Evolutionary conservation across 2,797 vertebrate species (phyloP).

Genomic region (Champsocephalus esox): DNA sequence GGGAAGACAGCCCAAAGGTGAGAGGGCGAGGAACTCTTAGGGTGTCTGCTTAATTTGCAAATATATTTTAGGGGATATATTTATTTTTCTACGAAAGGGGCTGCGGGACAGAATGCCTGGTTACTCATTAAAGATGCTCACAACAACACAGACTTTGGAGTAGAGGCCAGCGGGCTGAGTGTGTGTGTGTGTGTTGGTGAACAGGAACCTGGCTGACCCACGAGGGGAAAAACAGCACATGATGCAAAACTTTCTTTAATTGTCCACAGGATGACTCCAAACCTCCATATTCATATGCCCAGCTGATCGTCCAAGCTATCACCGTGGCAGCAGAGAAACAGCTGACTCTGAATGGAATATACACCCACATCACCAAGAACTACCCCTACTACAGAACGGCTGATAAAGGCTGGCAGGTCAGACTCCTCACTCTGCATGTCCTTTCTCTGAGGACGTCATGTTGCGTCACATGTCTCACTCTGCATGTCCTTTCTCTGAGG

Average conservation of each 20-base stretch:
- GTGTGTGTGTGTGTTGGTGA: not conserved
- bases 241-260: not conserved
- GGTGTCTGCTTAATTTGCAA: not conserved
- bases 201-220: not conserved
- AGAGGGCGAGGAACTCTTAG: not conserved
- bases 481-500: no score
- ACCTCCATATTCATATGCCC: constrained; percentile 97
- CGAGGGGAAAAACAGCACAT: not conserved
- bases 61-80: not conserved
- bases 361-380: constrained; percentile 98
- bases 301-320: constrained; percentile 98
- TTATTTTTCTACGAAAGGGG: not conserved
- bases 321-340: constrained; percentile 97
- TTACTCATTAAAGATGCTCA: constrained; percentile 60
- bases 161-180: constrained; percentile 12
- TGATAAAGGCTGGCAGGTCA: constrained; percentile 99
- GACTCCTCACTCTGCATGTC: constrained; percentile 21
- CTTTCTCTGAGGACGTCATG: no score
- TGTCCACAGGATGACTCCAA: constrained; percentile 93
- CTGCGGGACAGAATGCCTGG: constrained; percentile 10
- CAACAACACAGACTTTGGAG: constrained; percentile 57
- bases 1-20: constrained; percentile 98
- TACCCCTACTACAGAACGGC: constrained; percentile 98
- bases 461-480: no score
- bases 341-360: constrained; percentile 97